Base-by-base conservation (phyloP, 2,113 vertebrate species). In the Oreotrochilus melanogaster region DNA sequence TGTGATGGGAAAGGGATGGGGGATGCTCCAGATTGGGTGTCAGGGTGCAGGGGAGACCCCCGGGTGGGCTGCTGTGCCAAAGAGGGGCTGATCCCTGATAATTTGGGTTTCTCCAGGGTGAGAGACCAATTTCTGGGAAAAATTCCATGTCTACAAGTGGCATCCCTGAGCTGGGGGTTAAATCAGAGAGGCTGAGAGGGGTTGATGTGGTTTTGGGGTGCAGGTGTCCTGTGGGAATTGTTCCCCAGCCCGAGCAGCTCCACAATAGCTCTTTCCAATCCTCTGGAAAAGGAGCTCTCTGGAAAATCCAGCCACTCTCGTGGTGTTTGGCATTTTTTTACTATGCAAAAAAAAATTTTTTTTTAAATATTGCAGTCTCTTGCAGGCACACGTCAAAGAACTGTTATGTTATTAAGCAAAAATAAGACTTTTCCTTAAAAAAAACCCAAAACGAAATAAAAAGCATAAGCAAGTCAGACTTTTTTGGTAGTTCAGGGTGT, bases 31-130 rank as follows among this genome's bases (percentile, higher is more conserved):
- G 14, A 7, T 24, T 9, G 31, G 71, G 56, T 54, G 10, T 7
- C 1, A 16, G 56, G 33, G 64, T 22, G 61, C 33, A 47, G n/a
- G 21, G 17, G 50, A 39, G 14, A 31, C 35, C 27, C 42, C 2
- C 0, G 11, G 35, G 4, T 22, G 58, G 27, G 25, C 11, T 9
- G 17, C 4, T 1, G 12, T 30, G 35, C 30, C 4, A 2, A 12
- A 4, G 0, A 2, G 24, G 12, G 3, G 16, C 39, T 10, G n/a
- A 37, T 75, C 53, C 3, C 10, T 17, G 0, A 1, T 1, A 2
- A 2, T 45, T 25, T 6, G 3, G 10, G 6, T 7, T 10, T 80
- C 48, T 47, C 12, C 10, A 6, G 3, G 11, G 1, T 37, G 35
- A 37, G 35, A 37, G 35, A 37, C 35, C 35, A 37, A 37, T 76